These are phyloP conservation scores for Patagioenas fasciata DNA, from an alignment of 2,113 vertebrate species.

Conservation along the genomic window DNA sequence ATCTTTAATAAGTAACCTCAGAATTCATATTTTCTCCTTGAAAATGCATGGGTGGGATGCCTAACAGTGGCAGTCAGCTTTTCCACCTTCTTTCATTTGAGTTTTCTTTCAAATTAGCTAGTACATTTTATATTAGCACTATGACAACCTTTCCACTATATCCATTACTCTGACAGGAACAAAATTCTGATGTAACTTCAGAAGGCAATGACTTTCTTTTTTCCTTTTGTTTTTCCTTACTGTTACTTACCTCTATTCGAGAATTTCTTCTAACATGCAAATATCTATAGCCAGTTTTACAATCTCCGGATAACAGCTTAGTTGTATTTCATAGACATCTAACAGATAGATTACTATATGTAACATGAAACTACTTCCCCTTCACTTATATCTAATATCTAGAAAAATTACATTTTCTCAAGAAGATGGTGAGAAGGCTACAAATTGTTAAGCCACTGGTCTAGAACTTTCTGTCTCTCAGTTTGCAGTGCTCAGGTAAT, in stretches of 20 bases:
- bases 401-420: neutral
- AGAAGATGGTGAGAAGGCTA: neutral
- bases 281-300: neutral
- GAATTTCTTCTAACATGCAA: neutral
- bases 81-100: neutral
- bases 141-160: neutral
- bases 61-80: neutral
- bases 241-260: neutral
- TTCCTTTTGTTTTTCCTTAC: fast-evolving
- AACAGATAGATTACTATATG: neutral
- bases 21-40: neutral
- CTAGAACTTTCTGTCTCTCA: neutral
- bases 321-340: neutral
- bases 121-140: conserved; percentile 19
- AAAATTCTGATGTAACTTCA: conserved; percentile 5
- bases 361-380: neutral
- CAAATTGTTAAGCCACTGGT: neutral
- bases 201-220: neutral
- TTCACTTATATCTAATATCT: neutral
- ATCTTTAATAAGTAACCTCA: neutral
- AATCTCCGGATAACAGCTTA: neutral
- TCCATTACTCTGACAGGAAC: neutral
- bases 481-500: neutral
- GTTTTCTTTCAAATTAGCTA: neutral
- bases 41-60: neutral